Conservation (phyloP, 2,797 vertebrate genomes). For the Heliangelus exortis region DNA sequence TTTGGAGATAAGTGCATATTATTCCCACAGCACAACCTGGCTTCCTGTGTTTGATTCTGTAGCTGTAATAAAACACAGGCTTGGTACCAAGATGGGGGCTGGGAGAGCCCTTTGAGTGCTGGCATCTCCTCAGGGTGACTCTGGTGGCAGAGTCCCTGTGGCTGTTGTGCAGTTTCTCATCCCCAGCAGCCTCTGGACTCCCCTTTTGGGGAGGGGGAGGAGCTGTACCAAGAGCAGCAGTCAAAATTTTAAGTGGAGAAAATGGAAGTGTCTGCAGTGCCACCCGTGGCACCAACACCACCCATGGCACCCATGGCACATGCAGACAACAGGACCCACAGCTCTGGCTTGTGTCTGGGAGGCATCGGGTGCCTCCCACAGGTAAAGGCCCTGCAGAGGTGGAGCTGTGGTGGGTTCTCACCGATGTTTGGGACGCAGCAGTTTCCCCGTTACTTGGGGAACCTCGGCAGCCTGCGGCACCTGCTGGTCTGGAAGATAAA, state of each 20-base stretch:
- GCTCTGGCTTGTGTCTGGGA: no score
- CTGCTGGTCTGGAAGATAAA: not conserved
- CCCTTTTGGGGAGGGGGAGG: fast-evolving
- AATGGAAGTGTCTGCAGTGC: not conserved
- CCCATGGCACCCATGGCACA: no score
- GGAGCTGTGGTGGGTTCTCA: not conserved
- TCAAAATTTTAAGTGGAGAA: not conserved
- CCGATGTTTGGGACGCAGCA: not conserved
- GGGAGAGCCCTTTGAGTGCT: not conserved
- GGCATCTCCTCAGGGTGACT: fast-evolving
- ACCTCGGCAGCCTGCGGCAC: not conserved
- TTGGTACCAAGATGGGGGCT: not conserved
- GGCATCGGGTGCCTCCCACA: no score
- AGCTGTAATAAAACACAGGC: not conserved
- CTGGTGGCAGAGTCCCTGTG: not conserved
- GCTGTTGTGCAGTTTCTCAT: not conserved
- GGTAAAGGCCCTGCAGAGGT: not conserved
- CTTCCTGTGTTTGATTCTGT: not conserved
- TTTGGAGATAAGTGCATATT: not conserved
- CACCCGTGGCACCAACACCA: not conserved
- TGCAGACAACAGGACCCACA: no score
- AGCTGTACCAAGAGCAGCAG: not conserved
- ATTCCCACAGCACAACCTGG: not conserved
- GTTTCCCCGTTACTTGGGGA: not conserved
- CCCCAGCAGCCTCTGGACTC: not conserved